Conservation (phyloP, 1,140 invertebrate genomes). For the Nephotettix cincticeps region DNA sequence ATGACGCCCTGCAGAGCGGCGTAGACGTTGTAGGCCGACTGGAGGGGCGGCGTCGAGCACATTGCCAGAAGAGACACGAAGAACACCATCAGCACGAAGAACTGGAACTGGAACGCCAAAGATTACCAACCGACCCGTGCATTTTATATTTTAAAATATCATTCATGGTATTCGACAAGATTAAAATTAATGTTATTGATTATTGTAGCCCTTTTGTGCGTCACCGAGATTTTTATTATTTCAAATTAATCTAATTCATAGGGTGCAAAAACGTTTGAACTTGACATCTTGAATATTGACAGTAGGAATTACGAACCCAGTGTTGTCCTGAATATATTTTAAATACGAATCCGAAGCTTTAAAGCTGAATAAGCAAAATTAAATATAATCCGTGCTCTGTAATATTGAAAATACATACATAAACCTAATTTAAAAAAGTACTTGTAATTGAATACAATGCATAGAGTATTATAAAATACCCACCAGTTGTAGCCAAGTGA, state of each 20-base stretch:
- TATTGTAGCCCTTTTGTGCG: too few relatives aligned
- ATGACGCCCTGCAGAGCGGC: constrained; percentile 27
- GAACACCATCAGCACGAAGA: constrained; percentile 29
- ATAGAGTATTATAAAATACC: constrained; percentile 26
- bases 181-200: too few relatives aligned
- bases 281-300: too few relatives aligned
- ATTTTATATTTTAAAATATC: too few relatives aligned
- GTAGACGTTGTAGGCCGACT: constrained; percentile 27
- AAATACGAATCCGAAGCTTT: not conserved
- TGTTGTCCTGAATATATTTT: not conserved
- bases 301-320: too few relatives aligned
- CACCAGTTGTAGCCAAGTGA: constrained; percentile 46
- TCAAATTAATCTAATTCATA: too few relatives aligned
- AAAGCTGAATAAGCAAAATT: not conserved
- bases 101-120: constrained; percentile 35
- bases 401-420: not conserved
- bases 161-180: too few relatives aligned
- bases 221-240: too few relatives aligned
- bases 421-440: not conserved
- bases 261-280: too few relatives aligned
- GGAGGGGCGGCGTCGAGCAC: constrained; percentile 24
- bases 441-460: not conserved
- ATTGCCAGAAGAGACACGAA: constrained; percentile 20
- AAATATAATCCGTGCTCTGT: not conserved
- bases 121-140: too few relatives aligned